phyloP scores from a whole-genome alignment of 2,797 vertebrate species.

The Gallinago solitaria region DNA sequence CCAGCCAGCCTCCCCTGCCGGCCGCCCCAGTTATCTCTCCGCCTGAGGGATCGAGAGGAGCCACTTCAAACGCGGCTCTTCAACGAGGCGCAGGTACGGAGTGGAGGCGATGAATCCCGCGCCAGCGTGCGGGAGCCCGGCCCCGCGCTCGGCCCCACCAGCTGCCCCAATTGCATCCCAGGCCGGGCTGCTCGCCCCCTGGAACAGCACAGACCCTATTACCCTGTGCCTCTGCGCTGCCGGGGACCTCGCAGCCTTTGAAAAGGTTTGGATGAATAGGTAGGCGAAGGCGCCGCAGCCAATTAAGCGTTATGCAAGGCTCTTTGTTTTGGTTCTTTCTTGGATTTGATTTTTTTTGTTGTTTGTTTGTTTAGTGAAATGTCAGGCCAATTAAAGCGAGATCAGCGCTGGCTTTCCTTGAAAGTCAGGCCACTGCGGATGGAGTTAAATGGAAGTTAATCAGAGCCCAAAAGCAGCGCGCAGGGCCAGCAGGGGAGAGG shows the following conservation, averaged over 20 bases:
- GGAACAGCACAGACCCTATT: conserved; percentile 59
- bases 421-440: conserved; percentile 1
- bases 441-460: conserved; percentile 9
- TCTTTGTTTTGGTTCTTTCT: conserved; percentile 69
- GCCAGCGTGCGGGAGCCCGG: background rate
- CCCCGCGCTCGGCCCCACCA: background rate
- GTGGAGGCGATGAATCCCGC: conserved; percentile 16
- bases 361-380: conserved; percentile 77
- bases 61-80: conserved; percentile 62
- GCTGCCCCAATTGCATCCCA: conserved; percentile 7
- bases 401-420: conserved; percentile 13
- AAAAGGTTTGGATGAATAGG: conserved; percentile 43
- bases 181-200: conserved; percentile 43
- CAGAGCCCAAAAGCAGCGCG: background rate
- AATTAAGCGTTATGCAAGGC: conserved; percentile 61
- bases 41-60: conserved; percentile 7
- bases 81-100: conserved; percentile 50
- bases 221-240: conserved; percentile 23
- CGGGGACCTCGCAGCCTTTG: conserved; percentile 12
- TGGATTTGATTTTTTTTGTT: background rate
- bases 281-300: conserved; percentile 40
- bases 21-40: conserved; percentile 30
- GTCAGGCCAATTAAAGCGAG: conserved; percentile 75
- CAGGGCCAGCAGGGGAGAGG: background rate
- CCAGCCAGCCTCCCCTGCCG: background rate